Evolutionary conservation across 2,888 invertebrate species (phyloP).

Genomic region (Thecocarcelia acutangulata): DNA sequence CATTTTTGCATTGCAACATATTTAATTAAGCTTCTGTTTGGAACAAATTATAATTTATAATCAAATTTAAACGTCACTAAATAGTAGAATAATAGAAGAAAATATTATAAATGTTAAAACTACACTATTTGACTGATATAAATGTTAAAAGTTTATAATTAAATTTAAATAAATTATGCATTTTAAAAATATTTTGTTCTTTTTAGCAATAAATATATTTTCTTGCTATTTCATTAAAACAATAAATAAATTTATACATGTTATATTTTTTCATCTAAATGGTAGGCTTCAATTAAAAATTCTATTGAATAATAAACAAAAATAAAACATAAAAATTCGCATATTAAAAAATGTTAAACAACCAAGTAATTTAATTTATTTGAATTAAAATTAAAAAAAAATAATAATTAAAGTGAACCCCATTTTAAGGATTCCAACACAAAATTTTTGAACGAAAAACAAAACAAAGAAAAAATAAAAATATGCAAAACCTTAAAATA

Average conservation of each 20-base stretch:
- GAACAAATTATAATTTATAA: background rate
- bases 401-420: constrained; percentile 30
- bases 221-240: constrained; percentile 46
- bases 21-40: background rate
- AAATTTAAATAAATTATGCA: constrained; percentile 24
- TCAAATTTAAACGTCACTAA: background rate
- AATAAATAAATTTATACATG: constrained; percentile 63
- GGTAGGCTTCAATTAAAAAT: constrained; percentile 51
- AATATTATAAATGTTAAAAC: constrained; percentile 51
- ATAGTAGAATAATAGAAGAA: background rate
- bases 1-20: background rate
- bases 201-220: constrained; percentile 45
- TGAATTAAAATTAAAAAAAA: background rate
- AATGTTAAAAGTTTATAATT: constrained; percentile 58
- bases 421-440: constrained; percentile 63
- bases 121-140: constrained; percentile 64
- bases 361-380: constrained; percentile 17
- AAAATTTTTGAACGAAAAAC: constrained; percentile 55
- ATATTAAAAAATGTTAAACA: background rate
- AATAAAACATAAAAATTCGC: constrained; percentile 4
- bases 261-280: constrained; percentile 65
- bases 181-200: constrained; percentile 13
- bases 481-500: constrained; percentile 42
- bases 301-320: constrained; percentile 46
- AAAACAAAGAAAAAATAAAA: constrained; percentile 42